Percentiles rank a stretch among this genome's conserved stretches.
Conservation (phyloP, 2,113 vertebrate genomes). For the Channa argus region DNA sequence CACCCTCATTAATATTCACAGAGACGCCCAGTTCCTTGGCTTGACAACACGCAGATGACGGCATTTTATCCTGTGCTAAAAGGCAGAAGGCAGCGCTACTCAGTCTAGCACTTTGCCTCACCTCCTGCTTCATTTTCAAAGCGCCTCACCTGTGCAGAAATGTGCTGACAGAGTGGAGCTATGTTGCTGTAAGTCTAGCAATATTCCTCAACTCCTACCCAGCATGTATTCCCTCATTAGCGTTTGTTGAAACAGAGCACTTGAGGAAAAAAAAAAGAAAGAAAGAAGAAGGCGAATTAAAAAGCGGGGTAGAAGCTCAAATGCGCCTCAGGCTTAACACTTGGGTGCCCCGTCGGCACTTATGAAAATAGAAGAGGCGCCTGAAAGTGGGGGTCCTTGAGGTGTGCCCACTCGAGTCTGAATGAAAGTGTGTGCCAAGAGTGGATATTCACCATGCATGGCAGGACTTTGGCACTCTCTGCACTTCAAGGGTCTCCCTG, state of each 20-base stretch:
- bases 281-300: conserved; percentile 35
- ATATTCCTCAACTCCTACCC: conserved; percentile 60
- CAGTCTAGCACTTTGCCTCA: conserved; percentile 36
- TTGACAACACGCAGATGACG: conserved; percentile 23
- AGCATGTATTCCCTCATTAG: conserved; percentile 66
- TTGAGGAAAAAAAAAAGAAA: conserved; percentile 14
- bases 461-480: conserved; percentile 62
- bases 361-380: conserved; percentile 64
- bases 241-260: conserved; percentile 38
- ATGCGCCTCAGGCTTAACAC: conserved; percentile 59
- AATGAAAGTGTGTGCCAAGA: conserved; percentile 72
- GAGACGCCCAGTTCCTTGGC: conserved; percentile 20
- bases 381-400: conserved; percentile 61
- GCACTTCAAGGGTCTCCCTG: conserved; percentile 54
- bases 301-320: conserved; percentile 52
- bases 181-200: conserved; percentile 48
- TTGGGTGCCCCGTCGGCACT: conserved; percentile 54
- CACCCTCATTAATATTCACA: conserved; percentile 65
- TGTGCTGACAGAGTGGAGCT: conserved; percentile 65
- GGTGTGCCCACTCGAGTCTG: conserved; percentile 69
- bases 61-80: conserved; percentile 21
- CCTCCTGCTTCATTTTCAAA: conserved; percentile 42
- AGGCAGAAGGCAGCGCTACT: conserved; percentile 18
- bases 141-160: conserved; percentile 39
- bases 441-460: conserved; percentile 63